Evolutionary conservation across 1,140 invertebrate species (phyloP).

Genomic region (Penaeus indicus): DNA sequence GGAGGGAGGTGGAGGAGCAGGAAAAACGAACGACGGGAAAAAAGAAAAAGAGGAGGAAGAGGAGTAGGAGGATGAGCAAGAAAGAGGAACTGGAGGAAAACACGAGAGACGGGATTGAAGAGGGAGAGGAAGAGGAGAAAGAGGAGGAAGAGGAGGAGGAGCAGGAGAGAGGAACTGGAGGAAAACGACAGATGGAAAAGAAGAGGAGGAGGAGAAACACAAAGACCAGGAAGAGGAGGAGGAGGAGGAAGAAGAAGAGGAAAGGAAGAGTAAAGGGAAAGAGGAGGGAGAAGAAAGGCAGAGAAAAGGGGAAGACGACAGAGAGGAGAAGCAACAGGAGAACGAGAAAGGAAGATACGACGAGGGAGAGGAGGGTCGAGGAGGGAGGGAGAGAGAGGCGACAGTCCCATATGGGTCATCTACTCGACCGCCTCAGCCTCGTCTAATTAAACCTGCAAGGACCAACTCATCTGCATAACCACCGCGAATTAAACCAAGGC

Average conservation of each 20-base stretch:
- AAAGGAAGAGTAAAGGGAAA: not conserved
- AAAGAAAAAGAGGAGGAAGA: too few relatives aligned
- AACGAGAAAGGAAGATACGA: not conserved
- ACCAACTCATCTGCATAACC: conserved; percentile 58
- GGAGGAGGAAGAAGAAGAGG: not conserved
- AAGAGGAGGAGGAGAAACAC: not conserved
- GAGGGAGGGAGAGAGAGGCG: too few relatives aligned
- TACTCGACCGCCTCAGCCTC: conserved; percentile 23
- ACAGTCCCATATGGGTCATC: conserved; percentile 42
- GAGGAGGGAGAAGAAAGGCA: not conserved
- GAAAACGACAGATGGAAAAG: not conserved
- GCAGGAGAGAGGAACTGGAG: not conserved
- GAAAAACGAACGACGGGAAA: too few relatives aligned
- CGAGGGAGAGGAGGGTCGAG: not conserved
- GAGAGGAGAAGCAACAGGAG: not conserved
- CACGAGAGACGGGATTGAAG: too few relatives aligned
- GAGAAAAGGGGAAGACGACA: not conserved
- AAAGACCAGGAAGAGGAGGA: not conserved
- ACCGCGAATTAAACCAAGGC: conserved; percentile 49
- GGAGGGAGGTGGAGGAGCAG: too few relatives aligned
- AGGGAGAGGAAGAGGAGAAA: too few relatives aligned
- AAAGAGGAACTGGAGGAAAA: too few relatives aligned
- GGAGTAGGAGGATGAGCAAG: too few relatives aligned
- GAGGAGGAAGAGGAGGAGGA: too few relatives aligned
- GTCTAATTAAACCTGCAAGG: conserved; percentile 53